Base-by-base conservation (phyloP, 2,113 vertebrate species). In the Hippocampus barbouri region DNA sequence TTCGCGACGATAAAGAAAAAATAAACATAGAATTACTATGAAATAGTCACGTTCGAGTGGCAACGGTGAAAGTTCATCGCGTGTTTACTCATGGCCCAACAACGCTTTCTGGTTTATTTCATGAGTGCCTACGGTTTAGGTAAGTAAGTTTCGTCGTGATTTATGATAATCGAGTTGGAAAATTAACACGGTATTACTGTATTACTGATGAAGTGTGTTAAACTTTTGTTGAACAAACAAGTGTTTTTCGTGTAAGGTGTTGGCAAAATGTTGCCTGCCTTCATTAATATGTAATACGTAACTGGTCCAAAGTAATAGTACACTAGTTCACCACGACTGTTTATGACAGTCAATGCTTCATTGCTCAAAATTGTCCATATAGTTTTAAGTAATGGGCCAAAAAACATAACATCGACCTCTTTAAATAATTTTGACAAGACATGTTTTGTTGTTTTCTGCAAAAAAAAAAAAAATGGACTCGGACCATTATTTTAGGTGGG, bases 111-210 rank as follows among this genome's bases (percentile, higher is more conserved):
- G 30, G 4, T 15, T 12, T 49, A 0, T 0, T 41, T 47, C 25
- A 2, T 59, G 3, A 8, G 56, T 2, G 0, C 30, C 49, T 1
- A 18, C 30, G 40, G 1, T 0, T 0, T 61, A 0, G 85, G 85
- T 87, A 21, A 87, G 85, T 87, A 21, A 87, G 82, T 54, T 60
- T 7, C 21, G 53, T 3, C 27, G 25, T 30, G 57, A 27, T 27
- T 60, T 60, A 18, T 30, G 57, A 59, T 59, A 59, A 27, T 61
- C 25, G 6, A 30, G 16, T 34, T 20, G 15, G 16, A 34, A 61
- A 20, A 61, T 18, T 18, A 34, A 61, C 15, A 61, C 5, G 27
- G 2, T 61, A 34, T 18, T 61, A 34, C 8, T 23, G 43, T 1
- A 45, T 56, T 30, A 30, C 3, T 15, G n/a, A 23, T 64, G 10